Evolutionary conservation across 2,113 vertebrate genomes (phyloP).

Genomic region (Naja naja): DNA sequence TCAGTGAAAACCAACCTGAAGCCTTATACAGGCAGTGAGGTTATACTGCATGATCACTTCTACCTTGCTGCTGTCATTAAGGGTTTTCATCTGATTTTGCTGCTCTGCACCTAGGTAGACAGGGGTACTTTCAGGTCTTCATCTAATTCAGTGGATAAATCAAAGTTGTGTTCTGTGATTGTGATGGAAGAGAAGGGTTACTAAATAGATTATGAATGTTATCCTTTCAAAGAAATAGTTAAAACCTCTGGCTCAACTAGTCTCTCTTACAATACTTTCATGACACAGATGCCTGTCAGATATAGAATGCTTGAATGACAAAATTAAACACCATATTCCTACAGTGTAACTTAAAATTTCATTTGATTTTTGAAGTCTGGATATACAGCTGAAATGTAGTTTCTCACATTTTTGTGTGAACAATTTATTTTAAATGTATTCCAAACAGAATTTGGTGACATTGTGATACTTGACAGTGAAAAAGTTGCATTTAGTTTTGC

Average conservation of each 20-base stretch:
- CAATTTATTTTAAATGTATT: neutral
- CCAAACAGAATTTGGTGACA: neutral
- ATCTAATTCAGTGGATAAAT: neutral
- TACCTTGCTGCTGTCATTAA: neutral
- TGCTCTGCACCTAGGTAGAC: neutral
- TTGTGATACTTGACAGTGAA: neutral
- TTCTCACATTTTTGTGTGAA: neutral
- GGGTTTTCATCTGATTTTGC: neutral
- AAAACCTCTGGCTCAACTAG: neutral
- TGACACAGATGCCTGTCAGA: neutral
- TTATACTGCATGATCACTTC: neutral
- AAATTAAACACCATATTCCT: neutral
- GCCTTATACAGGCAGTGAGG: neutral
- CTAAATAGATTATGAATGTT: neutral
- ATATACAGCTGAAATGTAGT: neutral
- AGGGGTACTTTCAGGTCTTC: neutral
- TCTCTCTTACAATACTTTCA: neutral
- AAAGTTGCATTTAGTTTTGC: neutral
- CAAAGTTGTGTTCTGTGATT: neutral
- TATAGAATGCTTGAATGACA: neutral
- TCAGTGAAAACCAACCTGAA: neutral
- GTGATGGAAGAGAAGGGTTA: neutral
- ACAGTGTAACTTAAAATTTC: neutral
- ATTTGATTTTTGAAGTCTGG: neutral
- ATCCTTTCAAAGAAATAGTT: neutral